Base-by-base conservation (phyloP, 2,888 invertebrate genomes). In the Aproaerema taeniolella region DNA sequence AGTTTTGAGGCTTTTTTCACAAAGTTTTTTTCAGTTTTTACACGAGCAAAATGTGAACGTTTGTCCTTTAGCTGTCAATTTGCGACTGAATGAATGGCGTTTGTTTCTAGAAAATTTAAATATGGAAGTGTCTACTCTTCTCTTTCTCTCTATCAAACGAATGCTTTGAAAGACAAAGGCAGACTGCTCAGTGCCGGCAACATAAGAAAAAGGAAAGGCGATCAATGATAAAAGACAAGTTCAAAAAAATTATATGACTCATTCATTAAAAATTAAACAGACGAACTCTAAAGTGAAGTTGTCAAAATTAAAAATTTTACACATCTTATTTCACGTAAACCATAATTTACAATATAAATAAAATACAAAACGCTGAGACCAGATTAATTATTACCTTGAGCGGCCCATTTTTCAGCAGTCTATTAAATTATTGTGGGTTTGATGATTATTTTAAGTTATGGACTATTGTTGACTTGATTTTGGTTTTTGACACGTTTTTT, bases 91-190 rank as follows among this genome's bases (percentile, higher is more conserved):
- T 47, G 51, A 46, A 46, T 45, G 50, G 51, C 42, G 49, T 29
- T 29, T 56, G 42, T 45, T 68, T 70, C 68, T 71, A 70, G 68
- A 74, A 74, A 51, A 35, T 66, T 75, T 61, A 66, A 67, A 67
- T 56, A 53, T 64, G 50, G 67, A 70, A 32, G 7, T 25, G 33
- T 36, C 25, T n/a, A n/a, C n/a, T 30, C 25, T 9, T 48, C 37
- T 43, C 42, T 46, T 25, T 33, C 26, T 25, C 25, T 13, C 11
- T n/a, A n/a, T n/a, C n/a, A n/a, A n/a, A 7, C 17, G 36, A 9
- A 15, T 32, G n/a, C 2, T n/a, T 12, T 30, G 17, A 30, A 12
- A 30, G 17, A 37, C 10, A 30, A 15, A 37, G 37, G 17, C 11
- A 17, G 30, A 9, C 5, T 16, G 4, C 9, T 4, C 37, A 30